Evolutionary conservation across 2,888 invertebrate genomes (phyloP).

Genomic region (Aphodius granarius): DNA sequence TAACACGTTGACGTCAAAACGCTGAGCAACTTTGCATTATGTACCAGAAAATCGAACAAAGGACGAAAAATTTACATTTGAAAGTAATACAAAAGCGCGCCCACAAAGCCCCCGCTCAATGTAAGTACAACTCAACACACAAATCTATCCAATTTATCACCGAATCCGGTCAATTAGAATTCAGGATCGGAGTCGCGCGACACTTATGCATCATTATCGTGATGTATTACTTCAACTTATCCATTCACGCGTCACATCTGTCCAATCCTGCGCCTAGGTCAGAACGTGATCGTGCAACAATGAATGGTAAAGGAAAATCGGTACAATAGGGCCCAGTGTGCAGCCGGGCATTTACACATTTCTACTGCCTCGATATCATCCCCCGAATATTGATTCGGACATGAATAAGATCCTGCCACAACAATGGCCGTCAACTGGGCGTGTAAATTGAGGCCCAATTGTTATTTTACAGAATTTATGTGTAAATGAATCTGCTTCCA

Average conservation of each 20-base stretch:
- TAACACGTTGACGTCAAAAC: background rate
- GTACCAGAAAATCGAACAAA: background rate
- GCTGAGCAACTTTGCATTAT: background rate
- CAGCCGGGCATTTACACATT: conserved; percentile 25
- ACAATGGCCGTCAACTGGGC: conserved; percentile 48
- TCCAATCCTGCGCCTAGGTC: conserved; percentile 15
- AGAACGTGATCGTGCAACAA: conserved; percentile 24
- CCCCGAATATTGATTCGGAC: conserved; percentile 42
- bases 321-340: conserved; percentile 17
- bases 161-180: conserved; percentile 8
- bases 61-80: conserved; percentile 8
- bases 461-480: conserved; percentile 39
- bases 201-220: conserved; percentile 11
- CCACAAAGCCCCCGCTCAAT: conserved; percentile 1
- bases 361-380: conserved; percentile 30
- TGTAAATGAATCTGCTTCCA: conserved; percentile 26
- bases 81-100: conserved; percentile 1
- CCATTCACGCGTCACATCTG: conserved; percentile 20
- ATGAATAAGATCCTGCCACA: conserved; percentile 41
- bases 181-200: background rate
- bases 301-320: conserved; percentile 19
- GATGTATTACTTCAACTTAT: conserved; percentile 9
- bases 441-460: conserved; percentile 45
- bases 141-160: conserved; percentile 13
- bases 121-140: background rate